Evolutionary conservation across 1,140 invertebrate species (phyloP).

Genomic region (Pygmarrhopalites habei): DNA sequence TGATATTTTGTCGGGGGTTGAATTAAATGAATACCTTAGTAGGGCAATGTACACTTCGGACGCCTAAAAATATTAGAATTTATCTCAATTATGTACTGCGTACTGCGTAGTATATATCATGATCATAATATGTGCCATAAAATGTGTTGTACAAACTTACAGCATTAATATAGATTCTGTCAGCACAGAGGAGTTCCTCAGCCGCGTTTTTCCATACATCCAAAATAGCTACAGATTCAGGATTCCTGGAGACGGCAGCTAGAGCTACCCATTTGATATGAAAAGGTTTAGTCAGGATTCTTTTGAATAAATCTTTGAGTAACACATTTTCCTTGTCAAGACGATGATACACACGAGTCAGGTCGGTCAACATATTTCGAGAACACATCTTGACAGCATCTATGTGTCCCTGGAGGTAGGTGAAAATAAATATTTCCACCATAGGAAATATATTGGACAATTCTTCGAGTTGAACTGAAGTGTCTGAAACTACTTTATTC

Average conservation of each 20-base stretch:
- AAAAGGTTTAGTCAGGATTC: slow-evolving; percentile 12
- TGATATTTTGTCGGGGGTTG: too few species aligned
- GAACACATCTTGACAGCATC: slow-evolving; percentile 36
- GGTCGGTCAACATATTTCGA: slow-evolving; percentile 9
- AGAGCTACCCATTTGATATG: slow-evolving; percentile 32
- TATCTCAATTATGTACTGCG: too few species aligned
- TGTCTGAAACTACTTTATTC: slow-evolving; percentile 12
- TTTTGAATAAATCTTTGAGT: slow-evolving; percentile 7
- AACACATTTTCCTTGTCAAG: not conserved
- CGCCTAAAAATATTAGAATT: too few species aligned
- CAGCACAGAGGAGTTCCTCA: slow-evolving; percentile 7
- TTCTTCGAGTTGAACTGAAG: not conserved
- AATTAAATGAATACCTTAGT: slow-evolving; percentile 21
- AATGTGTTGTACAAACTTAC: slow-evolving; percentile 13
- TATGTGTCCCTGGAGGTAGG: slow-evolving; percentile 30
- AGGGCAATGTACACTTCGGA: slow-evolving; percentile 25
- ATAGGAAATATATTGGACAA: slow-evolving; percentile 9
- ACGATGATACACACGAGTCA: slow-evolving; percentile 5
- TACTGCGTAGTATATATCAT: too few species aligned
- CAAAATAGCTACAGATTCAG: slow-evolving; percentile 2
- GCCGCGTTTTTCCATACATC: slow-evolving; percentile 5
- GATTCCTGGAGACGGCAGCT: slow-evolving; percentile 5
- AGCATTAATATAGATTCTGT: slow-evolving; percentile 11
- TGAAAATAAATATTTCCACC: slow-evolving; percentile 35
- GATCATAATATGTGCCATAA: too few species aligned